Conservation (phyloP, 2,888 invertebrate species). For the Tipula helvola region DNA sequence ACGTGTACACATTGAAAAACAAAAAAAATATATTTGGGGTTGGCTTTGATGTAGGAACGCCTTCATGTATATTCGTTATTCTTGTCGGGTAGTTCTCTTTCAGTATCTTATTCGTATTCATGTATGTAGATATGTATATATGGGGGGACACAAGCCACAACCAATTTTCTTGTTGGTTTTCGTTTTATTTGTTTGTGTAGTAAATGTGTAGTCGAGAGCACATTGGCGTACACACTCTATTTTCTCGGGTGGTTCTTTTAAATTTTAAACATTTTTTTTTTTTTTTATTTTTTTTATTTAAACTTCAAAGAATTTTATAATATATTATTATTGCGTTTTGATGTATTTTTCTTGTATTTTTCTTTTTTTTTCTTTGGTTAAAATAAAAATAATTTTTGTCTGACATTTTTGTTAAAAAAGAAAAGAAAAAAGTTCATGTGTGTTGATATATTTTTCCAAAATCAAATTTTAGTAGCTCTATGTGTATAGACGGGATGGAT, state of each 20-base stretch:
- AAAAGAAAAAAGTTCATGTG: neutral
- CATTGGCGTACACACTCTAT: neutral
- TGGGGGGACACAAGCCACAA: neutral
- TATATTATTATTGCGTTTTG: slow-evolving; percentile 7
- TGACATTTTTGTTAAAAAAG: neutral
- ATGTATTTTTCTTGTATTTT: neutral
- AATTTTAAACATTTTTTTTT: neutral
- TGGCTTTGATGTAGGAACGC: neutral
- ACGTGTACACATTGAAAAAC: neutral
- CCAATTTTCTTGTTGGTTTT: neutral
- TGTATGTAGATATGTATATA: neutral
- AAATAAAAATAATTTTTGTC: neutral
- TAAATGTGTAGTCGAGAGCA: neutral
- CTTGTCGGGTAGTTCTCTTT: neutral
- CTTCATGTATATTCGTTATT: neutral
- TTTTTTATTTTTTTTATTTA: neutral
- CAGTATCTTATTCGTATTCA: neutral
- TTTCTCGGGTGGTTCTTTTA: neutral
- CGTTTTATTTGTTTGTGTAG: neutral
- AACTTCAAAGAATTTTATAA: neutral
- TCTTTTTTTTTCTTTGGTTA: neutral
- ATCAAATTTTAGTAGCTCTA: neutral
- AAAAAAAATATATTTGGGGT: neutral
- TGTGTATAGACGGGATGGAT: neutral
- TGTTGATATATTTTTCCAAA: neutral